phyloP scores from a whole-genome alignment of 64 coral and sea anemone genomes.

The Stichodactyla helianthus region DNA sequence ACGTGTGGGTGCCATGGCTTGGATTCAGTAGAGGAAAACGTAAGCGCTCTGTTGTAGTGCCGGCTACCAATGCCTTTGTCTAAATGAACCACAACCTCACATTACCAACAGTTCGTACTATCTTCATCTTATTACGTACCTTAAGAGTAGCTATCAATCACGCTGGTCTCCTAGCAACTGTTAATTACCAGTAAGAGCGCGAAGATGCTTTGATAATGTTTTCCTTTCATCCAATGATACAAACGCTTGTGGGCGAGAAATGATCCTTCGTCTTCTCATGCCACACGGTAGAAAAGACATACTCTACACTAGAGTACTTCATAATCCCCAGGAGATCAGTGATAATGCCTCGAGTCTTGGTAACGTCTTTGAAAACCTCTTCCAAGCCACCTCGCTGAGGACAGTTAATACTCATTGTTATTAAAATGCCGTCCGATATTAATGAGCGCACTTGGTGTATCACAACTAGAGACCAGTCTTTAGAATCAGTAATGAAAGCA shows the following conservation, averaged over 20 bases:
- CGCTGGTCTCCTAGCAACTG: not conserved
- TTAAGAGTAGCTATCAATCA: not conserved
- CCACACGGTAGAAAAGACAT: not conserved
- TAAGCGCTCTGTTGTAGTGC: not conserved
- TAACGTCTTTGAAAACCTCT: too few relatives aligned
- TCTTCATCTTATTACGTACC: not conserved
- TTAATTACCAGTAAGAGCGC: not conserved
- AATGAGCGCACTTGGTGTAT: too few relatives aligned
- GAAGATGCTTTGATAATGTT: not conserved
- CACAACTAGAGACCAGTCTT: too few relatives aligned
- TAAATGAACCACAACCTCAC: not conserved
- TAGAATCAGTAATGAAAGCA: too few relatives aligned
- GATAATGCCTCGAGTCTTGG: not conserved
- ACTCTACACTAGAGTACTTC: not conserved
- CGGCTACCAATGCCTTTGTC: constrained; percentile 3
- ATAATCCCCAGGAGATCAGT: not conserved
- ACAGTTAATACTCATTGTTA: too few relatives aligned
- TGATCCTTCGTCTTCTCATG: not conserved
- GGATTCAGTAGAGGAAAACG: not conserved
- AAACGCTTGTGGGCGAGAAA: not conserved
- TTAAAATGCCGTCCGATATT: too few relatives aligned
- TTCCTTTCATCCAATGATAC: not conserved
- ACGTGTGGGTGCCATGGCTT: not conserved
- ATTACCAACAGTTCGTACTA: not conserved
- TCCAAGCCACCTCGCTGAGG: too few relatives aligned